Base-by-base conservation (phyloP, 2,888 invertebrate genomes). In the Lapara coniferarum region DNA sequence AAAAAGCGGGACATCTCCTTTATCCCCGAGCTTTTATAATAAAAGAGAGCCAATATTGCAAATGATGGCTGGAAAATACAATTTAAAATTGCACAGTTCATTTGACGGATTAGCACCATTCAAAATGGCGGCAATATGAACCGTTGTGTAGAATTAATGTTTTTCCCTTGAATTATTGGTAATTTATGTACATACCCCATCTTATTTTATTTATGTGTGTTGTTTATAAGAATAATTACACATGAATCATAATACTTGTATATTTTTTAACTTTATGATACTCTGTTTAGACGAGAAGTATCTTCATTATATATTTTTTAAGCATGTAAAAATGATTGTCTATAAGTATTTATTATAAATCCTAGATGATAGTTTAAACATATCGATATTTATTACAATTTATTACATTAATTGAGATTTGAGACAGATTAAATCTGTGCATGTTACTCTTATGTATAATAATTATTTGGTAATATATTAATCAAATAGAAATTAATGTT, bases 321-420 rank as follows among this genome's bases (percentile, higher is more conserved):
- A 46, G 16, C 19, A 19, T 49, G 19, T 46, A 46, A 19, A n/a
- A 25, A 49, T 16, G n/a, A 73, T 73, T 78, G 75, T 76, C 73
- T 78, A 79, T 77, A 76, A 75, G 73, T 72, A 75, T 71, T 70
- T 74, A 73, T 76, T 71, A 67, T 73, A 73, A 25, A 70, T 6
- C 49, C 63, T 63, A 63, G 63, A 13, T 63, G 10, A 19, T 63
- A 49, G 63, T 49, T 63, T 63, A 13, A n/a, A 63, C 49, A 46
- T 66, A 63, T 46, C 46, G 14, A 37, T 19, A 55, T 58, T 68
- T 51, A 68, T 30, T 44, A 49, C 16, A 57, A 46, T 44, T 67
- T 71, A 69, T 49, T 14, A 55, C 51, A 66, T 46, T 66, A 66
- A 58, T n/a, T 63, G 19, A 55, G 30, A 30, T 14, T n/a, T 63